Conservation (phyloP, 2,888 invertebrate species). For the Quadriops clusia region DNA sequence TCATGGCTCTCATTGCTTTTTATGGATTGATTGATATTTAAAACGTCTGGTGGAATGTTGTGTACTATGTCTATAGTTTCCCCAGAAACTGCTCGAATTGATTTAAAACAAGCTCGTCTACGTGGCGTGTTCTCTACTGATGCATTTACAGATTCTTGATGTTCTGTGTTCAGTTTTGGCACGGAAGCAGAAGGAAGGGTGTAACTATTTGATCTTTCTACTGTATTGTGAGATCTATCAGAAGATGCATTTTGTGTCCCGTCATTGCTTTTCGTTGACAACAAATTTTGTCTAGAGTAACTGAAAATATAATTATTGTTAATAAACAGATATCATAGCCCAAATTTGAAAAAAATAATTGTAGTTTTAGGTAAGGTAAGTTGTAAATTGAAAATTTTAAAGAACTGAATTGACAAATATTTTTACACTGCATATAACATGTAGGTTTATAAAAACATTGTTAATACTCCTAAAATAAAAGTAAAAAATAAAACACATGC, state of each 20-base stretch:
- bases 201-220: slow-evolving; percentile 23
- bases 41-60: slow-evolving; percentile 45
- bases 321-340: slow-evolving; percentile 16
- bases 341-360: too few species aligned
- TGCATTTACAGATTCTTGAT: slow-evolving; percentile 24
- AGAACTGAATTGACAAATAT: too few species aligned
- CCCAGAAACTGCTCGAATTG: slow-evolving; percentile 10
- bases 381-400: too few species aligned
- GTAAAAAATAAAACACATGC: background rate
- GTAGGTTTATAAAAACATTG: too few species aligned
- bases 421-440: too few species aligned
- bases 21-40: slow-evolving; percentile 40
- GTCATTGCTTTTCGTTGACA: slow-evolving; percentile 69
- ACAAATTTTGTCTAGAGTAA: slow-evolving; percentile 79
- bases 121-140: slow-evolving; percentile 26
- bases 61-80: slow-evolving; percentile 19
- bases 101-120: slow-evolving; percentile 14
- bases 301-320: slow-evolving; percentile 35
- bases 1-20: slow-evolving; percentile 10
- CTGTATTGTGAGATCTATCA: slow-evolving; percentile 47
- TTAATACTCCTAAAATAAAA: too few species aligned
- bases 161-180: slow-evolving; percentile 21
- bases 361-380: too few species aligned
- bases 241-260: slow-evolving; percentile 41
- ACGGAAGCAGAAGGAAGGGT: slow-evolving; percentile 19